Base-by-base conservation (phyloP, 1,140 invertebrate species). In the Sycobia sp. region DNA sequence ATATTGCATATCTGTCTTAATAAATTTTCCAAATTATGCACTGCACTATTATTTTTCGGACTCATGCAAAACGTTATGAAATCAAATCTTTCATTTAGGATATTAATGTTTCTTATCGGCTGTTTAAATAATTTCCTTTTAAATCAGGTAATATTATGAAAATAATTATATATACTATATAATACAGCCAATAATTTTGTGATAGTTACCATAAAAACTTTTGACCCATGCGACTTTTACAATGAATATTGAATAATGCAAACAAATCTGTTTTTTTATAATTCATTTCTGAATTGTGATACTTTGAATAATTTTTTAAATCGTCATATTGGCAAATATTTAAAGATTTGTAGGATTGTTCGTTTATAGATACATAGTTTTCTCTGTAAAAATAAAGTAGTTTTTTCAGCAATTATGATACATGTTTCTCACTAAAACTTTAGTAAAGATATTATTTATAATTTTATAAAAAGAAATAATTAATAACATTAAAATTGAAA, bases 251-350 rank as follows among this genome's bases (percentile, higher is more conserved):
- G 74, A 87, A 88, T 39, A 92, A 84, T 91, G 73, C 14, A 87
- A 86, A 80, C 84, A 93, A 4, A 93, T 73, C 73, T 4, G 11
- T 51, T 23, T 51, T 36, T 20, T 38, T 32, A 36, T 10, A 14
- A 51, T 23, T 23, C 18, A 22, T 18, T 38, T 14, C 1, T n/a
- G 20, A 13, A n/a, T 14, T 51, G 4, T 7, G 29, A 32, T 32
- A 11, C 29, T 32, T 7, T n/a, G n/a, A n/a, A n/a, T n/a, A n/a
- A n/a, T n/a, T n/a, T n/a, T n/a, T n/a, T n/a, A n/a, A n/a, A n/a
- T n/a, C n/a, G n/a, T 86, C 83, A 22, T 85, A 81, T 43, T 86
- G 86, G 71, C 94, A 91, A 44, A 95, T 89, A 79, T 93, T 88
- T 10, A 95, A 75, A 13, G 88, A 86, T 59, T 85, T 84, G 71